Conservation (phyloP, 2,888 invertebrate genomes). For the Monopis laevigella region DNA sequence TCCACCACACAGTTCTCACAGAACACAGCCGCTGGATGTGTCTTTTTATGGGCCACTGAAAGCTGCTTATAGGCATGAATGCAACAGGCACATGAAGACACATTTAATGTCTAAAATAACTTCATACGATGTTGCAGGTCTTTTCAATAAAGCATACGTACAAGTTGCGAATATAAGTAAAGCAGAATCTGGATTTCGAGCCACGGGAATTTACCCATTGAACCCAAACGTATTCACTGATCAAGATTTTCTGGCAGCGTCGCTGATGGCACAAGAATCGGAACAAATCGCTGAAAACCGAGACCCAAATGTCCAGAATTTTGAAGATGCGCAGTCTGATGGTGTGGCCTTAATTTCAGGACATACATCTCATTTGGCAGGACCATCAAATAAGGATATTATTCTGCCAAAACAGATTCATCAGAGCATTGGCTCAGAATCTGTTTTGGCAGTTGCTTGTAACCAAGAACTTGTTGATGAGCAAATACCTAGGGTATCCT, state of each 20-base stretch:
- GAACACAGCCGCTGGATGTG: too few relatives aligned
- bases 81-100: conserved; percentile 21
- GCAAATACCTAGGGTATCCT: conserved; percentile 20
- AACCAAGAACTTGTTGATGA: conserved; percentile 20
- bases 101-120: conserved; percentile 22
- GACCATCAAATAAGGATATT: conserved; percentile 17
- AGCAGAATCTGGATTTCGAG: conserved; percentile 21
- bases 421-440: conserved; percentile 17
- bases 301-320: conserved; percentile 20
- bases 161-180: conserved; percentile 21
- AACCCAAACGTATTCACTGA: conserved; percentile 22
- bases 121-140: conserved; percentile 21
- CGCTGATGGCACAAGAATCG: conserved; percentile 20
- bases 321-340: conserved; percentile 16
- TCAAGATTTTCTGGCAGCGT: conserved; percentile 20
- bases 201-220: conserved; percentile 19
- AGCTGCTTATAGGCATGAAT: conserved; percentile 22
- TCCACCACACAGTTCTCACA: conserved; percentile 22
- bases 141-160: conserved; percentile 23
- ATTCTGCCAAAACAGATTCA: too few relatives aligned
- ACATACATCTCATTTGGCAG: conserved; percentile 16
- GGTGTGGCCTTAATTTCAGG: conserved; percentile 17
- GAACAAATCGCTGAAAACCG: conserved; percentile 19
- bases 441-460: conserved; percentile 20
- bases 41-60: too few relatives aligned